Conservation (phyloP, 2,888 invertebrate genomes). For the Lasioglossum leucozonium region DNA sequence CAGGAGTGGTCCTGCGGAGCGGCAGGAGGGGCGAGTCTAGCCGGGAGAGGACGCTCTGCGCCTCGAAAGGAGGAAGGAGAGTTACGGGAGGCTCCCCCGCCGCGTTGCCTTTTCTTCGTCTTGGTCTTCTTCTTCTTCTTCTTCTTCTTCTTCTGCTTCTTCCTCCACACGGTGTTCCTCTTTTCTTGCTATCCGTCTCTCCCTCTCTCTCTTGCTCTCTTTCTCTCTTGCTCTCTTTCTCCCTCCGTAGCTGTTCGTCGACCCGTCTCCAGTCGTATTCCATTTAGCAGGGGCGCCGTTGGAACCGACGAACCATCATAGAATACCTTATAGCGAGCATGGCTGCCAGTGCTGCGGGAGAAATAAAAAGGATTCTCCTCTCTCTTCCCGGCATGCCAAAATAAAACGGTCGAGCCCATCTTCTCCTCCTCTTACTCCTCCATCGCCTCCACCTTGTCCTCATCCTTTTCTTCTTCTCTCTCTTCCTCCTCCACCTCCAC, state of each 20-base stretch:
- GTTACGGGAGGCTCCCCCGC: slow-evolving; percentile 66
- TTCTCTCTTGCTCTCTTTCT: slow-evolving; percentile 40
- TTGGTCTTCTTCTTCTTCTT: slow-evolving; percentile 61
- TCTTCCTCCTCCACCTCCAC: slow-evolving; percentile 31
- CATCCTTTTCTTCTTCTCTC: slow-evolving; percentile 32
- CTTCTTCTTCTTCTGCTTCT: slow-evolving; percentile 57
- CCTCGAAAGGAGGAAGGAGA: slow-evolving; percentile 61
- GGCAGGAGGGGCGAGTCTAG: slow-evolving; percentile 57
- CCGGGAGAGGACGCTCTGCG: slow-evolving; percentile 44
- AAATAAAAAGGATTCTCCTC: slow-evolving; percentile 74
- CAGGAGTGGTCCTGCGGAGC: slow-evolving; percentile 74
- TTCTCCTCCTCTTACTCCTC: slow-evolving; percentile 34
- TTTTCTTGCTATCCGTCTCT: slow-evolving; percentile 26
- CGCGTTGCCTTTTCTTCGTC: slow-evolving; percentile 60
- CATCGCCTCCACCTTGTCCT: slow-evolving; percentile 3
- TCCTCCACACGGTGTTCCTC: slow-evolving; percentile 44
- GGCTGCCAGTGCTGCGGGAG: slow-evolving; percentile 71
- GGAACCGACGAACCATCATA: slow-evolving; percentile 79
- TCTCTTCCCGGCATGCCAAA: slow-evolving; percentile 72
- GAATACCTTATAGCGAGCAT: slow-evolving; percentile 77
- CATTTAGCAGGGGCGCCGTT: slow-evolving; percentile 79
- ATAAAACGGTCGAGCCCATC: slow-evolving; percentile 69
- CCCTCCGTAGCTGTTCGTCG: slow-evolving; percentile 59
- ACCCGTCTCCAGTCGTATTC: slow-evolving; percentile 75
- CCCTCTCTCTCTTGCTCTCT: slow-evolving; percentile 4